Percentiles rank a stretch among this genome's conserved stretches.
Conservation (phyloP, 2,113 vertebrate species). For the Lanius ludovicianus region DNA sequence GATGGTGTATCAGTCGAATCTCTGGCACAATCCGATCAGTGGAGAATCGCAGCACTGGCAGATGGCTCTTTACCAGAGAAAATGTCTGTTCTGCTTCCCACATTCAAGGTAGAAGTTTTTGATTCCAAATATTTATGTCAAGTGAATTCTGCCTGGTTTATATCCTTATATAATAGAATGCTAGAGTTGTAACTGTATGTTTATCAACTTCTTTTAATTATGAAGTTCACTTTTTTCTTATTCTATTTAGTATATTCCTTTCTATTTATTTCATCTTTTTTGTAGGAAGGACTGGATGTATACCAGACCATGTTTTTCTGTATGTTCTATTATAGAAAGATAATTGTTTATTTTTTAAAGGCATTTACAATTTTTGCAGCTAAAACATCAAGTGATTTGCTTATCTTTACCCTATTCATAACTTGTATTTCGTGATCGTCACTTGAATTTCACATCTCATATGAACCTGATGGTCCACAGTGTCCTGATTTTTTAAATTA, state of each 20-base stretch:
- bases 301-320: neutral
- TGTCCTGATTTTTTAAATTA: neutral
- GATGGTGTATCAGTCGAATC: fast-evolving
- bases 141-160: neutral
- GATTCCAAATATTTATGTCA: neutral
- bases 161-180: neutral
- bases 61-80: neutral
- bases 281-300: neutral
- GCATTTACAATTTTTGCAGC: neutral
- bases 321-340: neutral
- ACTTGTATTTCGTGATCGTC: neutral
- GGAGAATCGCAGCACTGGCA: neutral
- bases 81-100: neutral
- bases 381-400: neutral
- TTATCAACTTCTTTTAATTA: neutral
- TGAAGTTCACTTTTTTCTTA: neutral
- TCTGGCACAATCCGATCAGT: neutral
- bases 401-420: neutral
- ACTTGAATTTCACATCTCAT: neutral
- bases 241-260: neutral
- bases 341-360: neutral
- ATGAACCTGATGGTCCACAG: neutral
- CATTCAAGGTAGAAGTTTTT: neutral
- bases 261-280: neutral
- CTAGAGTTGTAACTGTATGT: neutral